A percentile compares a stretch with the other conserved stretches of the same genome.
These are phyloP conservation scores for Arvicanthis niloticus DNA, from an alignment of 2,113 vertebrate species.

Conservation along the genomic window DNA sequence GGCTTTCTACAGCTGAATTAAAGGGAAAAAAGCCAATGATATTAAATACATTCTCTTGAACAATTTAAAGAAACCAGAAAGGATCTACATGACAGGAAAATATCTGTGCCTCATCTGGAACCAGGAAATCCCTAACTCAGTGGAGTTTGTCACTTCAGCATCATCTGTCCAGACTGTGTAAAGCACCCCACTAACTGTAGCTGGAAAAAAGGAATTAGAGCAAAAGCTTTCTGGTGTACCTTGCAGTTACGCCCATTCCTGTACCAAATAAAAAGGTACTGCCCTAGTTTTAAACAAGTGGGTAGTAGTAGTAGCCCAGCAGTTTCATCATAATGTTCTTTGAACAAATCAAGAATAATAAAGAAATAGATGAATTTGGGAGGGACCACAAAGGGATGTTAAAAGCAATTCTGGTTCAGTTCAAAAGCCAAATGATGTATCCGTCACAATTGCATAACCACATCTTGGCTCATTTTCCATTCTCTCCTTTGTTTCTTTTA, in stretches of 20 bases:
- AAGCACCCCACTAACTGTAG: neutral
- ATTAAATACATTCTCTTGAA: slow-evolving; percentile 24
- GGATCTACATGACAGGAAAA: neutral
- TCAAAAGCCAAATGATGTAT: neutral
- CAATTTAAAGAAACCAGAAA: neutral
- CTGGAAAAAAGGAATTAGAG: neutral
- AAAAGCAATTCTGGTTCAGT: neutral
- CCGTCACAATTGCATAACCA: neutral
- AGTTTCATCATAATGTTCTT: neutral
- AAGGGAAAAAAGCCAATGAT: neutral
- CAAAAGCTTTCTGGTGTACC: neutral
- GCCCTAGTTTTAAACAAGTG: neutral
- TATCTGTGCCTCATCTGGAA: accelerated
- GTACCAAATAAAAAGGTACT: neutral
- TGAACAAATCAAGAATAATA: neutral
- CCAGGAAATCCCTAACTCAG: neutral
- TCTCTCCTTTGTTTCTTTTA: neutral
- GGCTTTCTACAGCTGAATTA: neutral
- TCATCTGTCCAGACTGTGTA: neutral
- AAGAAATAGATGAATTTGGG: neutral
- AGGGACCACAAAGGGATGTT: neutral
- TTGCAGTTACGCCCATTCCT: neutral
- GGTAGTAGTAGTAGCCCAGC: neutral
- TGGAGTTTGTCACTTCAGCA: neutral
- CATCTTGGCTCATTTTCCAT: neutral